These are phyloP conservation scores for Temnothorax nylanderi DNA, from an alignment of 1,140 invertebrate genomes.

Conservation along the genomic window DNA sequence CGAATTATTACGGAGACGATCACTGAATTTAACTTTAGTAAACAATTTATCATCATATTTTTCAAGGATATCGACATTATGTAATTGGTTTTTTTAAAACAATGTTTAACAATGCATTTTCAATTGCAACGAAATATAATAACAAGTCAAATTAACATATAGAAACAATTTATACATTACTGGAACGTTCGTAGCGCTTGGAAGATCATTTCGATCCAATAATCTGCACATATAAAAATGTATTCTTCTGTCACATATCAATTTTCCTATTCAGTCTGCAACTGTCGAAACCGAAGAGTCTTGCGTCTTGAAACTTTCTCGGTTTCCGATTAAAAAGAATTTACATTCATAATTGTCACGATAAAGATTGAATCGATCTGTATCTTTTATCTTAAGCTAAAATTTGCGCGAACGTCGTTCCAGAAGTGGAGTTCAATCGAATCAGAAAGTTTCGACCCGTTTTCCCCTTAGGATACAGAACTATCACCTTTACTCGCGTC, in stretches of 20 bases:
- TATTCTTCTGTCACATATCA: not conserved
- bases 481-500: slow-evolving; percentile 31
- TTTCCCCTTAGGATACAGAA: not conserved
- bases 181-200: not conserved
- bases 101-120: not conserved
- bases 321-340: slow-evolving; percentile 63
- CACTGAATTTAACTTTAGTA: not conserved
- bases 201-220: not conserved
- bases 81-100: not conserved
- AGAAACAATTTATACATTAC: not conserved
- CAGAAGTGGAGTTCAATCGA: slow-evolving; percentile 53
- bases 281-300: slow-evolving; percentile 42
- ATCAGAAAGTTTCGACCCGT: slow-evolving; percentile 67
- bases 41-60: not conserved
- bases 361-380: slow-evolving; percentile 57
- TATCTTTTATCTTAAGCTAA: slow-evolving; percentile 33
- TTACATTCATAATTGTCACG: slow-evolving; percentile 51
- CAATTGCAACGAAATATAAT: not conserved
- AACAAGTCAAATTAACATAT: not conserved
- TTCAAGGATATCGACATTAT: not conserved
- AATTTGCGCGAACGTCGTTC: slow-evolving; percentile 53
- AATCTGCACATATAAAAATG: not conserved
- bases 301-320: not conserved
- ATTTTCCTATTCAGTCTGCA: not conserved
- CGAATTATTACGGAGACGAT: slow-evolving; percentile 24